Conservation (phyloP, 1,140 invertebrate species). For the Plectrocnemia conspersa region DNA sequence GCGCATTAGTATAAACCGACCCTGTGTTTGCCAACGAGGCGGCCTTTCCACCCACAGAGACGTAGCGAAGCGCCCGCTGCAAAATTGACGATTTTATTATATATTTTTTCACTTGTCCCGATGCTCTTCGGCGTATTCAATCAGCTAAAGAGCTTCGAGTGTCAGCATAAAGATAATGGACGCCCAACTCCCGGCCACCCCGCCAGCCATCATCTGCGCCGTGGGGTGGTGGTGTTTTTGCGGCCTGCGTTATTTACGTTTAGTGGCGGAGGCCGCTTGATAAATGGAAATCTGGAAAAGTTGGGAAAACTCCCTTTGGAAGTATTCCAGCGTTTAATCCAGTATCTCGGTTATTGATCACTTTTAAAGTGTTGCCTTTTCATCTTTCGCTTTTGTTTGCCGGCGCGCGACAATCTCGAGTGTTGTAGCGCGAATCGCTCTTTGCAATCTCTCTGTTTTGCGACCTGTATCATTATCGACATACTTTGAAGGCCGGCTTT, state of each 20-base stretch:
- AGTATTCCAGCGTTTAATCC: slow-evolving; percentile 8
- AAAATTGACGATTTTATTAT: slow-evolving; percentile 31
- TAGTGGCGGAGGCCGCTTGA: slow-evolving; percentile 11
- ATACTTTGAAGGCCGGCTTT: no score
- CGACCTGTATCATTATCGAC: no score
- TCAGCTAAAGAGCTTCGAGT: slow-evolving; percentile 27
- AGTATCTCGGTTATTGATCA: slow-evolving; percentile 6
- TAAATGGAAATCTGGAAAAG: slow-evolving; percentile 20
- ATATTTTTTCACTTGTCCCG: slow-evolving; percentile 11
- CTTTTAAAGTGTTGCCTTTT: slow-evolving; percentile 8
- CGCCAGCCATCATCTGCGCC: no score
- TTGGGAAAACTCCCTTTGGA: slow-evolving; percentile 6
- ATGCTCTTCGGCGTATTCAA: slow-evolving; percentile 23
- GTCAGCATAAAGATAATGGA: slow-evolving; percentile 25
- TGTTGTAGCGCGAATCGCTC: no score
- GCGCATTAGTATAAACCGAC: no score
- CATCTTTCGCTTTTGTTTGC: slow-evolving; percentile 3
- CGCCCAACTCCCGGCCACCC: not conserved
- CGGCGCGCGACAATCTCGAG: no score
- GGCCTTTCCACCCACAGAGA: not conserved
- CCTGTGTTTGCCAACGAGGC: no score
- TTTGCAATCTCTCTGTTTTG: no score
- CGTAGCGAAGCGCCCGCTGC: slow-evolving; percentile 3
- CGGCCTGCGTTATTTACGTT: slow-evolving; percentile 18
- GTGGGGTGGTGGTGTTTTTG: slow-evolving; percentile 14